These are phyloP conservation scores for Coilia nasus DNA, from an alignment of 2,797 vertebrate species.

Conservation along the genomic window DNA sequence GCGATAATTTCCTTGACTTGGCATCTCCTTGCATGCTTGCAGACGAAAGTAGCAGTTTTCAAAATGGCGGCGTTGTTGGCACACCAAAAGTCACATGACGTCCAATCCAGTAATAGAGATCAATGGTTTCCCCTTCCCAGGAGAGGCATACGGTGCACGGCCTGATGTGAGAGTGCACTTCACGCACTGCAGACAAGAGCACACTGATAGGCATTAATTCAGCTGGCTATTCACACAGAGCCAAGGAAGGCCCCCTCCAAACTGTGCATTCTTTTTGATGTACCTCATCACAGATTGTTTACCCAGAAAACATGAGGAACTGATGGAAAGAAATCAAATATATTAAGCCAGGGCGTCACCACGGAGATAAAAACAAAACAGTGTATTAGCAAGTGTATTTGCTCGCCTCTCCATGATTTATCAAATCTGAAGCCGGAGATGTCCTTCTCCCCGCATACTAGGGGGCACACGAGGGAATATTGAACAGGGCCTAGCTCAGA, in stretches of 20 bases:
- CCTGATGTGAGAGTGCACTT: too few species aligned
- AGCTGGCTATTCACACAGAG: neutral
- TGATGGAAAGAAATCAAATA: conserved; percentile 26
- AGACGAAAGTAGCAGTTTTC: too few species aligned
- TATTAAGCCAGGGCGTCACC: neutral
- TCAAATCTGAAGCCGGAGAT: conserved; percentile 10
- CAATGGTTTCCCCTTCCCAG: too few species aligned
- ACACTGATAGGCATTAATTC: conserved; percentile 15
- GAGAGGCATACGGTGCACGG: too few species aligned
- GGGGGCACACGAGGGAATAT: neutral
- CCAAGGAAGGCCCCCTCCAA: neutral
- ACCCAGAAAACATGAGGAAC: neutral
- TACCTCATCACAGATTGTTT: conserved; percentile 22
- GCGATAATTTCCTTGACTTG: too few species aligned
- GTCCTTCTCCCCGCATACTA: neutral
- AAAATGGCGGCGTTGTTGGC: too few species aligned
- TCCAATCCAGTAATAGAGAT: too few species aligned
- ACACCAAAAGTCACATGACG: too few species aligned
- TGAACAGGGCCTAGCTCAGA: neutral
- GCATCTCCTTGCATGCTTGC: too few species aligned
- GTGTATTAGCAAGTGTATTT: conserved; percentile 19
- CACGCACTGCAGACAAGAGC: neutral
- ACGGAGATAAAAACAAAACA: neutral
- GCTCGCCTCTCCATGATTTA: conserved; percentile 6
- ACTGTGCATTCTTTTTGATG: neutral